These are phyloP conservation scores for Holocentrus rufus DNA, from an alignment of 2,797 vertebrate species.

Conservation along the genomic window DNA sequence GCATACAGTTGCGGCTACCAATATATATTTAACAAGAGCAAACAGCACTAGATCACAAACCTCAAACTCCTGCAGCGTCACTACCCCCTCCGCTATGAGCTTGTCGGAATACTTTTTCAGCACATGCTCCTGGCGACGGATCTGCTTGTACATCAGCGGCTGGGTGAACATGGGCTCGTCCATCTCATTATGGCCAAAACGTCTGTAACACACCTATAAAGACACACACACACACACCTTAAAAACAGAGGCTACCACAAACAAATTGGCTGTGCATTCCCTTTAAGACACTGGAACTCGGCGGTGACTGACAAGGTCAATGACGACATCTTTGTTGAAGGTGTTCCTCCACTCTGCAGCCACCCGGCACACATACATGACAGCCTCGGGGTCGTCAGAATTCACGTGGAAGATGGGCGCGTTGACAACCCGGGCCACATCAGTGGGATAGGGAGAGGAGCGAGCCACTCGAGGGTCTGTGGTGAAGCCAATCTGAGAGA, in stretches of 20 bases:
- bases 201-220: constrained; percentile 88
- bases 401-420: constrained; percentile 94
- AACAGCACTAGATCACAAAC: constrained; percentile 71
- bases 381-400: constrained; percentile 89
- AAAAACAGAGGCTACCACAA: neutral
- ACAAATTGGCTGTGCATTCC: neutral
- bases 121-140: constrained; percentile 82
- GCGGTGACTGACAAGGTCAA: constrained; percentile 84
- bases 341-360: constrained; percentile 90
- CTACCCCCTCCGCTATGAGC: constrained; percentile 88
- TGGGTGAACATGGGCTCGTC: constrained; percentile 98
- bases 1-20: constrained; percentile 48
- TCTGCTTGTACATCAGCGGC: constrained; percentile 96
- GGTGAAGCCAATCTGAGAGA: constrained; percentile 90
- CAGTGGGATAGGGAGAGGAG: constrained; percentile 91
- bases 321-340: constrained; percentile 93
- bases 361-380: constrained; percentile 91
- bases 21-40: constrained; percentile 53
- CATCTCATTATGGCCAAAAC: constrained; percentile 95
- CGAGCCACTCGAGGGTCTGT: constrained; percentile 91
- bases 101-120: constrained; percentile 91
- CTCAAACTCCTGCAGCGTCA: constrained; percentile 91
- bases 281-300: neutral
- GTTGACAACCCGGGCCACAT: constrained; percentile 90
- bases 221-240: constrained; percentile 6